Conservation (phyloP, 2,113 vertebrate genomes). For the Pluvialis apricaria region DNA sequence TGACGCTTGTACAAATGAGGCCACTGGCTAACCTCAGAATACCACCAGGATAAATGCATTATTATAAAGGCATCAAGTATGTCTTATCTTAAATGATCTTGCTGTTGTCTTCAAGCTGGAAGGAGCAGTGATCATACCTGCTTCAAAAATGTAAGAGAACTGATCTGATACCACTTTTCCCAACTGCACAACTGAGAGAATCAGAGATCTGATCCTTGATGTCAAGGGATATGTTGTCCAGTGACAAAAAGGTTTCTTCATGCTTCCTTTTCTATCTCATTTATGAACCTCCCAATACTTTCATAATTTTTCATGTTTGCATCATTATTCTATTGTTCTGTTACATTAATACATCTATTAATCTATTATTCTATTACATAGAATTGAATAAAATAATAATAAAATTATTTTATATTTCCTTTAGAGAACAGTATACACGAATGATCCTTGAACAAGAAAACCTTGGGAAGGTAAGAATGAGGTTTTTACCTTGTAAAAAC, state of each 20-base stretch:
- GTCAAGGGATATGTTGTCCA: background rate
- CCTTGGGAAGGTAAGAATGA: constrained; percentile 90
- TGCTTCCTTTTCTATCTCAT: background rate
- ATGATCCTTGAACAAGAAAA: constrained; percentile 94
- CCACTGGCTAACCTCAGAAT: background rate
- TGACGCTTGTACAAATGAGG: background rate
- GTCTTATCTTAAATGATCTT: background rate
- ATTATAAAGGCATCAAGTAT: background rate
- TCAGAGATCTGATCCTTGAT: background rate
- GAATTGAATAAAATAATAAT: background rate
- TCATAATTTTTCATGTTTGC: background rate
- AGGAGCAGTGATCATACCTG: background rate
- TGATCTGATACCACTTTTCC: background rate
- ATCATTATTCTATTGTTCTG: background rate
- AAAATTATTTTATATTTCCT: constrained; percentile 24
- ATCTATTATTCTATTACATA: background rate
- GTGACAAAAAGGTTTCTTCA: background rate
- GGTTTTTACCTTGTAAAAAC: background rate
- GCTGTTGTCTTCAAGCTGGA: background rate
- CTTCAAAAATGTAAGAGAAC: background rate
- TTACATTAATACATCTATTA: too few species aligned
- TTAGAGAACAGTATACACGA: constrained; percentile 90
- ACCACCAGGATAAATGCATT: background rate
- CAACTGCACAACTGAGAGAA: background rate
- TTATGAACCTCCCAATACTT: background rate